Evolutionary conservation across 2,113 vertebrate genomes (phyloP).

Genomic region (Capricornis sumatraensis): DNA sequence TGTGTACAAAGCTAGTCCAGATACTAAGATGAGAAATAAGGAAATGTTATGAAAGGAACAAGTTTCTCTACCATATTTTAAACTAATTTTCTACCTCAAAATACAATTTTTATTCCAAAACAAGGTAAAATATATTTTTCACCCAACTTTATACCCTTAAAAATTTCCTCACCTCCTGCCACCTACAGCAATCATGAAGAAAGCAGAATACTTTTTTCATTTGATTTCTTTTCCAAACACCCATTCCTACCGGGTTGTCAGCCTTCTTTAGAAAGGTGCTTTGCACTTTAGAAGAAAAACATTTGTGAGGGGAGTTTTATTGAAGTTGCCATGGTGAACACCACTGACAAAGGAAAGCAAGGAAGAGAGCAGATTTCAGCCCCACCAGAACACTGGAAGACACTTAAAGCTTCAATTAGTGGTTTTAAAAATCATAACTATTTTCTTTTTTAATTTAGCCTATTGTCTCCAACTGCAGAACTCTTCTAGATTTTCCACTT

Average conservation of each 20-base stretch:
- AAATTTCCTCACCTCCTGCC: neutral
- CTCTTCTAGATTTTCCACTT: constrained; percentile 4
- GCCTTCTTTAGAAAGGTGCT: constrained; percentile 44
- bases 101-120: constrained; percentile 33
- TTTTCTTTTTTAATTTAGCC: neutral
- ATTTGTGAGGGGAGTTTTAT: constrained; percentile 37
- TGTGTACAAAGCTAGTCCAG: neutral
- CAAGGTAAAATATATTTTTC: neutral
- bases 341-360: constrained; percentile 22
- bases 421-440: constrained; percentile 37
- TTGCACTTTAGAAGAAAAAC: constrained; percentile 35
- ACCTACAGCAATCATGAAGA: neutral
- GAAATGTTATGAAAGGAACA: neutral
- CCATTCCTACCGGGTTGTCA: constrained; percentile 43
- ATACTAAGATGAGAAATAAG: neutral
- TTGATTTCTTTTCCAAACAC: constrained; percentile 41
- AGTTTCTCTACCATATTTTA: constrained; percentile 1
- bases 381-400: constrained; percentile 25
- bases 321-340: constrained; percentile 60
- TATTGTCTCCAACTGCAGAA: constrained; percentile 25
- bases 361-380: constrained; percentile 18
- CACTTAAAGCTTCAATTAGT: constrained; percentile 47
- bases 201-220: constrained; percentile 12
- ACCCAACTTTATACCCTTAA: neutral
- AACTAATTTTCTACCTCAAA: neutral